These are phyloP conservation scores for Thermophis baileyi DNA, from an alignment of 2,113 vertebrate genomes.

Conservation along the genomic window DNA sequence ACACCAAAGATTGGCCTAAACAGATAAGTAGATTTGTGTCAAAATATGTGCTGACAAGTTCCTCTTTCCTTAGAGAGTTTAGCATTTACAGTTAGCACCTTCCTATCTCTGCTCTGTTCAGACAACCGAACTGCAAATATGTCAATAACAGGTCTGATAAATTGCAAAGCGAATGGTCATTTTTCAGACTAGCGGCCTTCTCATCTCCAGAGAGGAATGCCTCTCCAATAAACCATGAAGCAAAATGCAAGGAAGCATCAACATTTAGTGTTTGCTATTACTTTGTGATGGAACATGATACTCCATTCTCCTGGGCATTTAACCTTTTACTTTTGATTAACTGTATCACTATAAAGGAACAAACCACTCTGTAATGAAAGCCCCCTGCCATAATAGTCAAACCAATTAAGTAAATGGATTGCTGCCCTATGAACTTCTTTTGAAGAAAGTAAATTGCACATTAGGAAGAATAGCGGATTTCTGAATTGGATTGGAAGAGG, in stretches of 20 bases:
- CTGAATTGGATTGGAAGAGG: constrained; percentile 31
- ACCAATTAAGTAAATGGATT: constrained; percentile 3
- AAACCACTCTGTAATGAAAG: not conserved
- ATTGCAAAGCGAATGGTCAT: not conserved
- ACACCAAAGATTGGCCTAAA: not conserved
- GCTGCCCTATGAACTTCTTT: not conserved
- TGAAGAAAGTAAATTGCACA: constrained; percentile 20
- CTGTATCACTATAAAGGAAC: constrained; percentile 10
- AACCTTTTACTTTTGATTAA: constrained; percentile 26
- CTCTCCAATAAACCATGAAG: not conserved
- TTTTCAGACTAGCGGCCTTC: not conserved
- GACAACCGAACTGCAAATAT: not conserved
- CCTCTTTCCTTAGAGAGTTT: not conserved
- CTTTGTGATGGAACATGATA: not conserved
- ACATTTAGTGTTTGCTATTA: not conserved
- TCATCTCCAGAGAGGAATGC: not conserved
- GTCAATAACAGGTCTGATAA: not conserved
- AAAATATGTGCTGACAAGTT: not conserved
- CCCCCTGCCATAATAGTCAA: not conserved
- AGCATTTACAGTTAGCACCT: not conserved
- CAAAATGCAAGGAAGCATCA: not conserved
- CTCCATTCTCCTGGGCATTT: not conserved
- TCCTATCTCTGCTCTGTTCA: not conserved
- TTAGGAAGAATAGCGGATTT: constrained; percentile 25
- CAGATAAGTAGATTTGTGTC: not conserved